Base-by-base conservation (phyloP, 2,888 invertebrate species). In the Aplocera efformata region DNA sequence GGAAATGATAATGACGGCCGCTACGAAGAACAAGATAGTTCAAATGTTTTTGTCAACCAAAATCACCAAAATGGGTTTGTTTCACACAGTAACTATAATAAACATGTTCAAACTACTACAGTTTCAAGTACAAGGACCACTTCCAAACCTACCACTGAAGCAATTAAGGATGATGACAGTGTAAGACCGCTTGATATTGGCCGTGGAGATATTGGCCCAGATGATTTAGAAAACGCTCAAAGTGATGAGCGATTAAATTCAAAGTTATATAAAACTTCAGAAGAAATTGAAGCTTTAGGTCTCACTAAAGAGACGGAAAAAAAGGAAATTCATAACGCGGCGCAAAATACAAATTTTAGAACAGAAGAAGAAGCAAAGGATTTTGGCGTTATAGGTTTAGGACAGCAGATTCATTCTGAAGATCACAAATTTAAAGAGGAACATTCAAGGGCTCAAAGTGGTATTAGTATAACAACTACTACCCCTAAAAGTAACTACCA, bases 161-260 rank as follows among this genome's bases (percentile, higher is more conserved):
- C 11, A 7, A 27, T 35, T 25, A 32, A 28, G 6, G 29, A 42
- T 29, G 35, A 41, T 7, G 29, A 43, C 4, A 49, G 47, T 34
- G 43, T 53, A 25, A 37, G 20, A 6, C 27, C 51, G 7, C 34
- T 45, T 33, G 60, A 67, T 20, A 28, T 55, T 35, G 71, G 67
- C 2, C 63, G 69, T 7, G 69, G 67, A 20, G 69, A 70, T 50
- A 66, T 70, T 30, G 56, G 56, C 5, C 48, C 63, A 20, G 67
- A 69, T 27, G 63, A 60, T 25, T 29, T 32, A 27, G 11, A 21
- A 23, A 48, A 42, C 4, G 50, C 45, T 34, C 33, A 32, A 40
- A 41, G 6, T 3, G 31, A 47, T 21, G 29, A 26, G 26, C 20
- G 24, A 26, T 27, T 24, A 23, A 21, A 29, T 27, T 30, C 32